Percentiles rank a stretch among this genome's conserved stretches.
Conservation (phyloP, 1,140 invertebrate genomes). For the Lasaia peninsularis region DNA sequence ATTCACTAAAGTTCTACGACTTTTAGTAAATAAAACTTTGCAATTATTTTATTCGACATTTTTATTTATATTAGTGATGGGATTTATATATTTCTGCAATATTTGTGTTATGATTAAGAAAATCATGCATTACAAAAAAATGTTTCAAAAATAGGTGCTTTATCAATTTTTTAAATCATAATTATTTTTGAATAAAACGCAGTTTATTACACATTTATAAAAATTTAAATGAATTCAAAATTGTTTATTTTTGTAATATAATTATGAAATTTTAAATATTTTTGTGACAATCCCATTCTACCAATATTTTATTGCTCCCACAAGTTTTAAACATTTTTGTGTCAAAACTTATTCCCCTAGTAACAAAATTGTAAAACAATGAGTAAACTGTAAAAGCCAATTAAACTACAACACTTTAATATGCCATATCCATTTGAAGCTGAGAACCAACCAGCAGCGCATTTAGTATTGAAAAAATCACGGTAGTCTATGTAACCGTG, state of each 20-base stretch:
- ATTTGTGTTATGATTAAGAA: too few species aligned
- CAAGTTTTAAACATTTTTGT: slow-evolving; percentile 7
- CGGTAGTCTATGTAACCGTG: slow-evolving; percentile 28
- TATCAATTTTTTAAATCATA: not conserved
- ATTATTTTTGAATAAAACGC: not conserved
- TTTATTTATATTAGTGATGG: not conserved
- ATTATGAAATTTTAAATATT: not conserved
- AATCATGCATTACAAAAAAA: too few species aligned
- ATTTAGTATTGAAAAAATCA: slow-evolving; percentile 35
- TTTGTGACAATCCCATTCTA: slow-evolving; percentile 1
- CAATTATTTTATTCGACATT: not conserved
- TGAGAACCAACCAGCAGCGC: slow-evolving; percentile 56
- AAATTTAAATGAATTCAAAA: not conserved
- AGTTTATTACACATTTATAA: not conserved
- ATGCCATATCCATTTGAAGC: slow-evolving; percentile 55
- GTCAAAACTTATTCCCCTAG: slow-evolving; percentile 48
- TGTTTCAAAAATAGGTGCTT: too few species aligned
- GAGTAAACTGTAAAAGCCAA: slow-evolving; percentile 56
- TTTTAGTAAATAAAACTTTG: slow-evolving; percentile 6
- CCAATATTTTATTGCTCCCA: slow-evolving; percentile 2
- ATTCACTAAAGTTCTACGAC: not conserved
- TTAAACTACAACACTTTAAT: slow-evolving; percentile 50
- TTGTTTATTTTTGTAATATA: not conserved
- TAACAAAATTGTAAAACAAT: slow-evolving; percentile 59
- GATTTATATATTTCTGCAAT: not conserved